Evolutionary conservation across 2,113 vertebrate genomes (phyloP).

Genomic region (Lanius ludovicianus): DNA sequence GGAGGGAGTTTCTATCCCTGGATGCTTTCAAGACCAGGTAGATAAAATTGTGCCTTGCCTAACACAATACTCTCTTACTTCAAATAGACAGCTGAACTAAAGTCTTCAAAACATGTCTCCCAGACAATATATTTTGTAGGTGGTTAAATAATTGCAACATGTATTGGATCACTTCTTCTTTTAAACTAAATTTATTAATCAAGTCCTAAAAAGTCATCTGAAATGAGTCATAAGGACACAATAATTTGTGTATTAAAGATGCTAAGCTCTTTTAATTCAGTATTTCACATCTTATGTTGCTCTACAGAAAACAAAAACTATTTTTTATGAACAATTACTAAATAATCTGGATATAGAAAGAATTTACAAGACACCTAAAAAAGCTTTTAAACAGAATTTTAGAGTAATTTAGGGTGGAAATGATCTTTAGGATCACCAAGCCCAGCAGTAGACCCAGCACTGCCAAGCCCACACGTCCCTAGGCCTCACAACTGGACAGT

Average conservation of each 20-base stretch:
- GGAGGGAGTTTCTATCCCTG: neutral
- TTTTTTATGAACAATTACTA: neutral
- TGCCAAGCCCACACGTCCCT: neutral
- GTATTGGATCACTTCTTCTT: neutral
- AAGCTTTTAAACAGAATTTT: neutral
- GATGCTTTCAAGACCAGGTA: neutral
- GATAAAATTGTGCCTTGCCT: neutral
- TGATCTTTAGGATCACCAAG: neutral
- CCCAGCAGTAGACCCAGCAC: neutral
- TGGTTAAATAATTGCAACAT: neutral
- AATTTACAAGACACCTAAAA: neutral
- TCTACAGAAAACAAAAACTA: neutral
- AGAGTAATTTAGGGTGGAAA: neutral
- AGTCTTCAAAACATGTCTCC: neutral
- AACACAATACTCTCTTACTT: neutral
- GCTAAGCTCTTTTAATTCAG: neutral
- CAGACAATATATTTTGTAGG: neutral
- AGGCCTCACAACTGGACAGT: neutral
- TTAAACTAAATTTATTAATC: neutral
- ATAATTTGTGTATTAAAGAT: neutral
- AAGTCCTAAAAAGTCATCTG: neutral
- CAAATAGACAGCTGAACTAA: neutral
- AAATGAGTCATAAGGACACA: neutral
- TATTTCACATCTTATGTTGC: rapidly evolving
- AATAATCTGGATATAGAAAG: neutral